These are phyloP conservation scores for Cliona cf. orientalis DNA, from an alignment of 37 sponge, comb jelly and placozoan genomes.

Conservation along the genomic window DNA sequence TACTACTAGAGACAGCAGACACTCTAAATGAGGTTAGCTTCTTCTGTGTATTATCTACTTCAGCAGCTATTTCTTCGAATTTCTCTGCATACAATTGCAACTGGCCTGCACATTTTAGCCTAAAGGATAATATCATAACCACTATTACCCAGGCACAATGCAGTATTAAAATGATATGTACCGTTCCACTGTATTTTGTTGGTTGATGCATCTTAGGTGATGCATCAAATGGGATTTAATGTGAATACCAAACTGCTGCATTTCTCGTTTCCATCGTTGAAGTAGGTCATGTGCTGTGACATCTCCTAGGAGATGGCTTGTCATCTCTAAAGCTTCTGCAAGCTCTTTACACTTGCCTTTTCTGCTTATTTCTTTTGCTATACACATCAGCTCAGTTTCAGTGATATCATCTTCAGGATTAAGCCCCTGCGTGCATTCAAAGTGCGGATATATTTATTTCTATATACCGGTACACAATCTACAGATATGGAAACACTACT, in stretches of 20 bases:
- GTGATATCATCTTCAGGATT: not conserved
- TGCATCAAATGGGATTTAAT: constrained; percentile 18
- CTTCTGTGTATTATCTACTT: too few relatives aligned
- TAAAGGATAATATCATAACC: too few relatives aligned
- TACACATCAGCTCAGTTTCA: not conserved
- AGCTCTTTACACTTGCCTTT: not conserved
- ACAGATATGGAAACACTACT: not conserved
- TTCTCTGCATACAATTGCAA: too few relatives aligned
- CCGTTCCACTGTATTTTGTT: not conserved
- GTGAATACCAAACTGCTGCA: not conserved
- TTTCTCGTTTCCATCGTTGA: not conserved
- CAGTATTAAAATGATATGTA: too few relatives aligned
- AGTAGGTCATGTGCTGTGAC: not conserved
- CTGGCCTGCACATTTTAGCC: too few relatives aligned
- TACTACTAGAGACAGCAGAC: too few relatives aligned
- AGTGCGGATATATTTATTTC: not conserved
- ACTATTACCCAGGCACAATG: too few relatives aligned
- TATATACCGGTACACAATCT: not conserved
- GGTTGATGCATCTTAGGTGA: constrained; percentile 5
- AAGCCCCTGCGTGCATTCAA: not conserved
- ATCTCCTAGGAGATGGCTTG: not conserved
- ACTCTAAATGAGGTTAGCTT: too few relatives aligned
- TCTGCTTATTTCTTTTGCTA: not conserved
- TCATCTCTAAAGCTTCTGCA: constrained; percentile 2
- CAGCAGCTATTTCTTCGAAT: too few relatives aligned